Conservation (phyloP, 1,140 invertebrate genomes). For the Metopolophium dirhodum region DNA sequence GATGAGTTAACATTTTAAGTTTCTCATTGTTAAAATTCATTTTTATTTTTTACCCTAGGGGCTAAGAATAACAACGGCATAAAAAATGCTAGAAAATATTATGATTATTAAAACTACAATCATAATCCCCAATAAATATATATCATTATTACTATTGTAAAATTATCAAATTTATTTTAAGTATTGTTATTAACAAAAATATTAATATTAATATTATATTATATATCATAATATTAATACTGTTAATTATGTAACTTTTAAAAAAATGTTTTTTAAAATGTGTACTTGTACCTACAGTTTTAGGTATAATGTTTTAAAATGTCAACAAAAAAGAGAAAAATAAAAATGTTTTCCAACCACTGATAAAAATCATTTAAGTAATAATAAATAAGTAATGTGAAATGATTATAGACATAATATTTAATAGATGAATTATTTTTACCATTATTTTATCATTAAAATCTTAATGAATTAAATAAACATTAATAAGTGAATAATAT, state of each 20-base stretch:
- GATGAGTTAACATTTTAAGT: not conserved
- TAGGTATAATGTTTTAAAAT: too few relatives aligned
- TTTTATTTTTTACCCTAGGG: not conserved
- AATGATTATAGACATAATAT: not conserved
- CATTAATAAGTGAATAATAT: not conserved
- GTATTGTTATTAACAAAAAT: too few relatives aligned
- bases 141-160: too few relatives aligned
- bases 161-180: too few relatives aligned
- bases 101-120: not conserved
- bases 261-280: too few relatives aligned
- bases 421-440: not conserved
- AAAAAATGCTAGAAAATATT: not conserved
- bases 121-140: not conserved
- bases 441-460: not conserved
- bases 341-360: not conserved
- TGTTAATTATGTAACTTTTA: too few relatives aligned
- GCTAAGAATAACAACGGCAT: not conserved
- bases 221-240: too few relatives aligned
- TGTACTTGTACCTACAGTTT: too few relatives aligned
- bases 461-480: not conserved
- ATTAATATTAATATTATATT: too few relatives aligned
- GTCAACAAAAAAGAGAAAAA: too few relatives aligned
- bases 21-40: not conserved
- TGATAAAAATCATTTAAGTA: not conserved
- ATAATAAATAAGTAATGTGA: not conserved